Conservation (phyloP, 2,888 invertebrate species). For the Clanis bilineata region DNA sequence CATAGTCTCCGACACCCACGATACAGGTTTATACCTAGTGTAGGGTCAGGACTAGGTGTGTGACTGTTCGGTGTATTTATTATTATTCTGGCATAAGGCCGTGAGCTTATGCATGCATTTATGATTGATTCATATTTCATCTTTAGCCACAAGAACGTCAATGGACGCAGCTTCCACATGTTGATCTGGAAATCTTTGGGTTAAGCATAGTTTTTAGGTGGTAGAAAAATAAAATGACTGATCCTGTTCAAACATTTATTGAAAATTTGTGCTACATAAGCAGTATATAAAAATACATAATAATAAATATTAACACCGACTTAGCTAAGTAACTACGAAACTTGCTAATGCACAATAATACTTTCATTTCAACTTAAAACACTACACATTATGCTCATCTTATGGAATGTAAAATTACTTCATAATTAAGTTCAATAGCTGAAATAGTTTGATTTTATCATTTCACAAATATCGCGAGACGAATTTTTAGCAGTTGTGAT, state of each 20-base stretch:
- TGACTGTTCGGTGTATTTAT: no score
- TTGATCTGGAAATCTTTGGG: background rate
- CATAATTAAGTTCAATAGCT: background rate
- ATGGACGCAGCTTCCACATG: no score
- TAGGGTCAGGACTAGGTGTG: no score
- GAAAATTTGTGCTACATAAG: conserved; percentile 82
- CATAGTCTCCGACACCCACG: no score
- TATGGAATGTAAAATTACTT: conserved; percentile 49
- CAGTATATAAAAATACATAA: conserved; percentile 81
- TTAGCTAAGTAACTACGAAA: conserved; percentile 68
- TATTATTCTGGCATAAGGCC: no score
- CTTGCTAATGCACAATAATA: conserved; percentile 76
- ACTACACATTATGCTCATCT: conserved; percentile 39
- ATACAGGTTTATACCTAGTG: no score
- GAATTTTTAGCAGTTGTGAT: background rate
- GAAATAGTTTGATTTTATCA: background rate
- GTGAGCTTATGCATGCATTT: no score
- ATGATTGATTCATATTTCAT: no score
- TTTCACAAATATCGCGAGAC: background rate
- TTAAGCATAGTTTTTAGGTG: background rate
- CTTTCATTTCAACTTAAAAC: conserved; percentile 70
- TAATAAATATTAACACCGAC: conserved; percentile 79
- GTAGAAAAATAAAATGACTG: conserved; percentile 20
- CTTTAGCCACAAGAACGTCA: no score
- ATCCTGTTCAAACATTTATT: conserved; percentile 76